Percentiles rank a stretch among this genome's conserved stretches.
Conservation (phyloP, 2,113 vertebrate species). For the Canis aureus region DNA sequence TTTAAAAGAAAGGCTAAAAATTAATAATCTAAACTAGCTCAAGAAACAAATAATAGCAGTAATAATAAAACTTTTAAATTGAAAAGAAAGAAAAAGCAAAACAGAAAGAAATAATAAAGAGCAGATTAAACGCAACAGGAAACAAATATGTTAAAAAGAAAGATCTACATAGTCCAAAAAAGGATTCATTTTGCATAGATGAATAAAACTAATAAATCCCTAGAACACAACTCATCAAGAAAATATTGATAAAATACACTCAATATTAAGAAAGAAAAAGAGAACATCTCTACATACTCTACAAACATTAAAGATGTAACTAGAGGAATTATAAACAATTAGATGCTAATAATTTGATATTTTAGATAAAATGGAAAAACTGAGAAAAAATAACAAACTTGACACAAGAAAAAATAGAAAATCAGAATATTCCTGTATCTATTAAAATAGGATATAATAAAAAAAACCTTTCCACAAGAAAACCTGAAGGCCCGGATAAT, state of each 20-base stretch:
- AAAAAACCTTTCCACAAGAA: constrained; percentile 50
- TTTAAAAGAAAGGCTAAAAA: neutral
- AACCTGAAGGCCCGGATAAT: neutral
- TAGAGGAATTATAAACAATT: neutral
- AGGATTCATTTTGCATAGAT: neutral
- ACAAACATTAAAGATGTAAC: neutral
- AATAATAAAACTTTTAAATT: neutral
- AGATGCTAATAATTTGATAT: neutral
- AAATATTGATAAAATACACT: neutral
- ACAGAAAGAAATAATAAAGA: neutral
- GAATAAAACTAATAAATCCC: neutral
- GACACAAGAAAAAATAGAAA: neutral
- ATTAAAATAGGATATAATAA: neutral
- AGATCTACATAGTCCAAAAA: neutral
- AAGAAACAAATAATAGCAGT: neutral
- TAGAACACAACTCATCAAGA: neutral
- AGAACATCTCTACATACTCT: neutral
- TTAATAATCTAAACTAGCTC: neutral
- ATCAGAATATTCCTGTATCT: neutral
- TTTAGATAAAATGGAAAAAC: neutral
- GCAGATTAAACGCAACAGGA: neutral
- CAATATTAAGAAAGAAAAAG: neutral
- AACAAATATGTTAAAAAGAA: neutral
- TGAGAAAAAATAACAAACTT: neutral
- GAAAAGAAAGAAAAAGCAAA: neutral